Percentiles rank a stretch among this genome's conserved stretches.
These are phyloP conservation scores for Agelas oroides DNA, from an alignment of 37 sponge, comb jelly and placozoan species.

Conservation along the genomic window DNA sequence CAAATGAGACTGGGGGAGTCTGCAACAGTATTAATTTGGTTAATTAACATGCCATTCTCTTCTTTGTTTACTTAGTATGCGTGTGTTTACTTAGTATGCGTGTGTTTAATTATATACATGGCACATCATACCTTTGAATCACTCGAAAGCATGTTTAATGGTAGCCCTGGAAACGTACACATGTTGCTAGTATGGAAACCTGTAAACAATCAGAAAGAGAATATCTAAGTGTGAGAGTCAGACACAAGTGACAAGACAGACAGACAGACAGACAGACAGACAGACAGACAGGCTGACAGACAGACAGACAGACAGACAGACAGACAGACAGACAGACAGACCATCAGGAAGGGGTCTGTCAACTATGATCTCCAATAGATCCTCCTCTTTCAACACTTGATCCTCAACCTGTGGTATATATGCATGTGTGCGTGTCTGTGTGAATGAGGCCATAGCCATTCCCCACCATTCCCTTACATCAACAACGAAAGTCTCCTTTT, in stretches of 20 bases:
- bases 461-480: constrained; percentile 4
- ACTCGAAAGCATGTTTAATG: neutral
- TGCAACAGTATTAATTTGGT: no score
- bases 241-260: constrained; percentile 3
- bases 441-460: no score
- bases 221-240: neutral
- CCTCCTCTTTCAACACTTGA: constrained; percentile 38
- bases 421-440: no score
- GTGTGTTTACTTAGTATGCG: no score
- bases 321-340: constrained; percentile 27
- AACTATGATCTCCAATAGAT: constrained; percentile 30
- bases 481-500: constrained; percentile 15
- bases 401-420: constrained; percentile 32
- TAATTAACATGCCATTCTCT: no score
- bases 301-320: constrained; percentile 14
- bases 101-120: no score
- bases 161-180: constrained; percentile 20
- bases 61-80: no score
- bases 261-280: constrained; percentile 34
- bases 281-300: constrained; percentile 23
- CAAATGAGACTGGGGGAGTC: no score
- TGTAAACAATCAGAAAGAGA: constrained; percentile 3
- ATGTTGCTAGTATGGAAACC: constrained; percentile 31
- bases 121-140: constrained; percentile 3
- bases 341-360: constrained; percentile 36